Conservation (phyloP, 2,797 vertebrate species). For the Hafferia zeledoni region DNA sequence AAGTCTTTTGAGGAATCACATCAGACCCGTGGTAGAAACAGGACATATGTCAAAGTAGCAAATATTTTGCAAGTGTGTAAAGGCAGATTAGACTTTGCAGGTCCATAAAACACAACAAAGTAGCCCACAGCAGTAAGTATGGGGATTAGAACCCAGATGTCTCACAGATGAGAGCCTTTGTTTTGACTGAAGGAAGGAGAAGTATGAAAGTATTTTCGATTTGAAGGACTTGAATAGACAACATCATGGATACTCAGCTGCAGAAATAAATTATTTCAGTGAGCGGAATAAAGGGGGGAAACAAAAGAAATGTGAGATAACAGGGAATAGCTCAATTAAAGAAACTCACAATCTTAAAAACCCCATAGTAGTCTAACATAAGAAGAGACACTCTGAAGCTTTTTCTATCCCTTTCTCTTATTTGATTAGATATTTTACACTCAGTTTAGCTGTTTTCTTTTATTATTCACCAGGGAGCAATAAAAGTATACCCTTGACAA, state of each 20-base stretch:
- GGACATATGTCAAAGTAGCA: background rate
- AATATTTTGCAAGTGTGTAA: background rate
- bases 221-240: background rate
- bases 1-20: background rate
- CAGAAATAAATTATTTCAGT: background rate
- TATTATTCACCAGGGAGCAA: background rate
- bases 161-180: background rate
- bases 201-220: background rate
- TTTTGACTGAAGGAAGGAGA: background rate
- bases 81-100: background rate
- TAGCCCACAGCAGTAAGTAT: background rate
- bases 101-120: background rate
- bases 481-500: background rate
- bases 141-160: background rate
- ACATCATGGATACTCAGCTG: background rate
- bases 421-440: background rate
- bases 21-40: background rate
- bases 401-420: background rate
- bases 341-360: background rate
- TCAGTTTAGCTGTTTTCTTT: background rate
- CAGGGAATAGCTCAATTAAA: background rate
- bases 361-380: background rate
- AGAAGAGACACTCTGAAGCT: background rate
- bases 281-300: background rate
- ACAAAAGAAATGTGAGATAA: background rate